Evolutionary conservation across 64 coral and sea anemone genomes (phyloP).

Genomic region (Anthopleura sola): DNA sequence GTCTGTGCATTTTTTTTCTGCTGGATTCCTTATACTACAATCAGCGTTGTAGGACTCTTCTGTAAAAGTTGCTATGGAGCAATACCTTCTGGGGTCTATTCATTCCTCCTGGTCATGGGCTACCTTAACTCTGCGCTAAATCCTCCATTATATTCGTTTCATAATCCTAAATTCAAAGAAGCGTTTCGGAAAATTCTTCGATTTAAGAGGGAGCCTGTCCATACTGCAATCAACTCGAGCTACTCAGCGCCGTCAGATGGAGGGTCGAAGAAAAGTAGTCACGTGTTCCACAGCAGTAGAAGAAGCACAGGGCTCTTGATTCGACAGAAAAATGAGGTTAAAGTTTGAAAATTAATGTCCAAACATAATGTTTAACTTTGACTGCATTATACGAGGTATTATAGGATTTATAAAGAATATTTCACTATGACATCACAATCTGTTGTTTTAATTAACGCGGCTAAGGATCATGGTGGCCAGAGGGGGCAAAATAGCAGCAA

Average conservation of each 20-base stretch:
- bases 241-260: background rate
- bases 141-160: conserved; percentile 80
- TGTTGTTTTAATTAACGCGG: no score
- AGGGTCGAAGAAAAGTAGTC: background rate
- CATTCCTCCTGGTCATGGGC: conserved; percentile 56
- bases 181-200: conserved; percentile 28
- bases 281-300: background rate
- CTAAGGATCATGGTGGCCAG: no score
- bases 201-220: background rate
- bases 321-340: background rate
- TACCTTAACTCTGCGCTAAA: conserved; percentile 82
- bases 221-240: background rate
- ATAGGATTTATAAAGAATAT: background rate
- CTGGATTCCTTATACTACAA: conserved; percentile 72
- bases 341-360: background rate
- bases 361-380: no score
- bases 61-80: conserved; percentile 22
- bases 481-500: no score
- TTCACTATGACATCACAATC: no score
- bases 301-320: background rate
- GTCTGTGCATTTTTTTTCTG: conserved; percentile 82
- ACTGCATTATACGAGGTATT: no score
- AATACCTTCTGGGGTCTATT: background rate
- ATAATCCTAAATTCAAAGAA: conserved; percentile 73
- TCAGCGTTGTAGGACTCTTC: conserved; percentile 37